Base-by-base conservation (phyloP, 2,797 vertebrate species). In the Oreortyx pictus region DNA sequence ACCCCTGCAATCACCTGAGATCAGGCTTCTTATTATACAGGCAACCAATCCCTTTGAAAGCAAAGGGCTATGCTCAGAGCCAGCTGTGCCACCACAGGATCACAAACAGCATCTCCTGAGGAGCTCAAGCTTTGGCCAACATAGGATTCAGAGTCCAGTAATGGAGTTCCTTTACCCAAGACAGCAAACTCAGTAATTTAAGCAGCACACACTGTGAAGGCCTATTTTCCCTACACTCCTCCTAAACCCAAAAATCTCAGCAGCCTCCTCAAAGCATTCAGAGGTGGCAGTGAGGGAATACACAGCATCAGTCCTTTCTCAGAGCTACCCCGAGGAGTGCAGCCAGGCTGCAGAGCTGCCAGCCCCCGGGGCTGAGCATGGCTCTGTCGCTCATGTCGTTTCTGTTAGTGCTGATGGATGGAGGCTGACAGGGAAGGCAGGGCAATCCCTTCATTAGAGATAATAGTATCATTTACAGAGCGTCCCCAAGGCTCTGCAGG, bases 381-480 rank as follows among this genome's bases (percentile, higher is more conserved):
- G 39, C 43, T 90, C 85, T 92, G 86, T 95, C 84, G 39, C 75
- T 94, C 9, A 14, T 73, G 85, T 94, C 93, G 86, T 47, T 47
- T 81, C 89, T 86, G 6, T 92, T 82, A 72, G 60, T 1, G 1
- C 31, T 83, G 83, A 90, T 73, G 93, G 82, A 95, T 94, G 90
- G 86, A 86, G 66, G 29, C 94, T 86, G 82, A 93, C 35, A 8
- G 80, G 35, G 46, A 59, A 90, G 84, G 68, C 49, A 72, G 80
- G 83, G 49, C 43, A 14, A 46, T 79, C 61, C 90, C 85, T 90
- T 90, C 84, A 1, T 94, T 89, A 95, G 56, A 60, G 89, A 86
- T 79, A 94, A 87, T 90, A 90, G 85, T 67, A 59, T 73, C 46
- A 91, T 93, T 92, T 93, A 50, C 61, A 67, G 76, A 91, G 73